Evolutionary conservation across 2,113 vertebrate genomes (phyloP), one percentile per base, ranked within the genome.

Genomic region (Hystrix brachyura): DNA sequence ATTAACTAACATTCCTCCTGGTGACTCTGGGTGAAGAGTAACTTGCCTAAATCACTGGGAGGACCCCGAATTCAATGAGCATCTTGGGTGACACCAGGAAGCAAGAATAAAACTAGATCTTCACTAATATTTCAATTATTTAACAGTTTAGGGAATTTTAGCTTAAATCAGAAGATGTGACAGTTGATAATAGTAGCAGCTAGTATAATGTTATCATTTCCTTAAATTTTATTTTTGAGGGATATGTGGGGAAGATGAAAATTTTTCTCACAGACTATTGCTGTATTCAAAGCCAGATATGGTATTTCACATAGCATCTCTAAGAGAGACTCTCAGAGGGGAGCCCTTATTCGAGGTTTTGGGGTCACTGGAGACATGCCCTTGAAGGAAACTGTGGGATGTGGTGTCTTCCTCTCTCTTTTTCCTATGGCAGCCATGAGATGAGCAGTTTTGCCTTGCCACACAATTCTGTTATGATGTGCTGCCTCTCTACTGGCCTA

Each of bases 151-250:
- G 87, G 76, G 25, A 62, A 94, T 83, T 96, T 83, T 38, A 57
- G 27, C 38, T 97, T 38, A 67, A 94, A 48, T 72, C 55, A 94
- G 43, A 93, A 89, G 84, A 94, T 48, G 17, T 90, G 51, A 92
- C 13, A 48, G 86, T 64, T 94, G 72, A 53, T 72, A 86, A 81
- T 81, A 91, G 18, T 67, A 93, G 64, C 19, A 51, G 27, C 27
- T 86, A 83, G 13, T 80, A 6, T 32, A 60, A 43, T 57, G 9
- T 62, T 83, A 80, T 65, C 51, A 69, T 91, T 83, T 90, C 59
- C 29, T 94, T 91, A 89, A 51, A 51, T 69, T 62, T 88, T 76
- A 43, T 43, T 78, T 69, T 87, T 69, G n/a, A 10, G 5, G 2
- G 32, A 43, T 1, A 1, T 19, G 17, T 48, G 21, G 5, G 2